These are phyloP conservation scores for Heliconius ismenius DNA, from an alignment of 2,888 invertebrate genomes.

Conservation along the genomic window DNA sequence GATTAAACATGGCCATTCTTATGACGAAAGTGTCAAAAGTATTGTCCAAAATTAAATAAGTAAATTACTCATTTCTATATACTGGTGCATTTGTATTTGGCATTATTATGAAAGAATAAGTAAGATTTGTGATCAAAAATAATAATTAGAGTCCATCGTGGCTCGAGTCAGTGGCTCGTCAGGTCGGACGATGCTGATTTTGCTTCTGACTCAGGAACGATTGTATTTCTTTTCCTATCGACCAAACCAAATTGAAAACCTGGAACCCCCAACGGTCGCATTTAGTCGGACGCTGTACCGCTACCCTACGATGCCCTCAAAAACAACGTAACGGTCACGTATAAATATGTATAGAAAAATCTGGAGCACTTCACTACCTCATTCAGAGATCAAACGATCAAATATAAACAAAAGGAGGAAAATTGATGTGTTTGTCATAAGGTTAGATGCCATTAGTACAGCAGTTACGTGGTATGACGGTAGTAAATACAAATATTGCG, in stretches of 20 bases:
- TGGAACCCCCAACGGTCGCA: too few relatives aligned
- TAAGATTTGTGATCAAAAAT: not conserved
- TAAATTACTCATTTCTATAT: too few relatives aligned
- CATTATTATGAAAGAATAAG: not conserved
- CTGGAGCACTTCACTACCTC: slow-evolving; percentile 2
- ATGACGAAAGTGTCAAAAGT: not conserved
- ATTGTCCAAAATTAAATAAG: not conserved
- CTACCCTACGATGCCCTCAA: not conserved
- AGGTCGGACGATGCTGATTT: too few relatives aligned
- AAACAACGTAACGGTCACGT: not conserved
- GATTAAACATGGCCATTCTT: not conserved
- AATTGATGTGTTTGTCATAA: not conserved
- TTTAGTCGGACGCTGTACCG: not conserved
- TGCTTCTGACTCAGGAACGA: too few relatives aligned
- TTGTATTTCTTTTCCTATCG: too few relatives aligned
- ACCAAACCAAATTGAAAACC: too few relatives aligned
- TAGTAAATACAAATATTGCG: not conserved
- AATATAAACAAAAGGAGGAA: not conserved
- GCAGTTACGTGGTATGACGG: not conserved
- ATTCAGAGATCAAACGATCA: not conserved
- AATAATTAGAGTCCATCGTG: too few relatives aligned
- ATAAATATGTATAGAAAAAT: slow-evolving; percentile 15
- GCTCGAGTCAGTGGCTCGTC: too few relatives aligned
- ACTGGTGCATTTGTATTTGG: not conserved
- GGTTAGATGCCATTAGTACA: not conserved